Evolutionary conservation across 2,113 vertebrate species (phyloP), one percentile per base, ranked within the genome.

Genomic region (Phasianus colchicus): DNA sequence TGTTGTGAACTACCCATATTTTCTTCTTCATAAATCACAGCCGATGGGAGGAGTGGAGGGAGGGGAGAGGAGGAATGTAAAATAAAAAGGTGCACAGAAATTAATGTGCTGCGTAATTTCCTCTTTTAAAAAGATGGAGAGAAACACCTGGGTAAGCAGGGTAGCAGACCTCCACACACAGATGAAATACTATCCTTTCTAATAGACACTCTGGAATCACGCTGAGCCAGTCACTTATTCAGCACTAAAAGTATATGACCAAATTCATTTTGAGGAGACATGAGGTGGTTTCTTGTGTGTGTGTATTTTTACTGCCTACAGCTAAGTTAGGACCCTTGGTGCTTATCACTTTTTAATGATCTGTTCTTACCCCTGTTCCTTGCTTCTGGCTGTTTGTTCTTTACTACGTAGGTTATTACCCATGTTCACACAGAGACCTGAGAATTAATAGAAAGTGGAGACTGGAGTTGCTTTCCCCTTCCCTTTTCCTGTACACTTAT

Each of bases 371-470:
- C 88, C 38, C 34, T 86, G 58, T 40, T 92, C 82, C 72, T 89
- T 94, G 93, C 84, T 90, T 88, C 88, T 89, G 47, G 66, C 79
- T 77, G 55, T 92, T 90, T 92, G 78, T 91, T 93, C 85, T 96
- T 94, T 90, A 90, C 70, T 82, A 38, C 86, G 87, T 79, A 50
- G 65, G 61, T 73, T 92, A 38, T 93, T 95, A 88, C 63, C 95
- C 48, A 13, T 78, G 70, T 88, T 96, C 94, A 66, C 47, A 52
- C 67, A 74, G 86, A 64, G 88, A 93, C 81, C 82, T 52, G 65
- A 76, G 64, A 88, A 73, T 86, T 93, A 95, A 89, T 38, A 91
- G 92, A 69, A 85, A 82, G 86, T 76, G 24, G 89, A 94, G 73
- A 54, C 1, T 76, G 48, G 63, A 82, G 52, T 73, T 86, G 40